Evolutionary conservation across 2,113 vertebrate genomes (phyloP).

Genomic region (Notechis scutatus): DNA sequence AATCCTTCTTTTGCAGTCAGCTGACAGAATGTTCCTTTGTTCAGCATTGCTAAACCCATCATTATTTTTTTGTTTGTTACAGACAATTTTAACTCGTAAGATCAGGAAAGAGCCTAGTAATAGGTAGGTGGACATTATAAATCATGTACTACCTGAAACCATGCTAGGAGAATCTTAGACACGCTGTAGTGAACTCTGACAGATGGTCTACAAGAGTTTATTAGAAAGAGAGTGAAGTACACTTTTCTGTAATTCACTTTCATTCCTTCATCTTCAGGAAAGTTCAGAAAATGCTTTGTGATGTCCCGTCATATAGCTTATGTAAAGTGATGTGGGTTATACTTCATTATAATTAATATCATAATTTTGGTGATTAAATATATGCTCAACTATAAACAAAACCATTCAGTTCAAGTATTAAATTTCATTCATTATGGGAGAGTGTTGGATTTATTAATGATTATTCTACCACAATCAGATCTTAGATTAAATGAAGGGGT

Average conservation of each 20-base stretch:
- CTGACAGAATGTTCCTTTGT: neutral
- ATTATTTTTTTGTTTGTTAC: neutral
- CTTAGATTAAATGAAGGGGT: neutral
- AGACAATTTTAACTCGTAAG: neutral
- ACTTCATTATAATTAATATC: neutral
- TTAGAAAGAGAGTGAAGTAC: neutral
- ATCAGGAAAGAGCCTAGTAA: neutral
- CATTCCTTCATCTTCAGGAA: neutral
- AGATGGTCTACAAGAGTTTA: neutral
- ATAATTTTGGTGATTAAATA: neutral
- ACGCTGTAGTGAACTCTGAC: neutral
- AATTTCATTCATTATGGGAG: neutral
- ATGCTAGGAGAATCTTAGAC: neutral
- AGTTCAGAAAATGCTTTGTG: neutral
- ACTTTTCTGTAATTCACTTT: neutral
- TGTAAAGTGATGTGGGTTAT: neutral
- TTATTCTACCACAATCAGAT: neutral
- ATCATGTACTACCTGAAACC: neutral
- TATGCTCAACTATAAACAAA: constrained; percentile 8
- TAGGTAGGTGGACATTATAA: neutral
- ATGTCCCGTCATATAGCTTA: neutral
- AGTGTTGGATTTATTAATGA: constrained; percentile 4
- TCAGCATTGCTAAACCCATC: neutral
- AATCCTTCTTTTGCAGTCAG: neutral
- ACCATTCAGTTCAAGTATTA: neutral